Base-by-base conservation (phyloP, 2,113 vertebrate genomes). In the Tapirus terrestris region DNA sequence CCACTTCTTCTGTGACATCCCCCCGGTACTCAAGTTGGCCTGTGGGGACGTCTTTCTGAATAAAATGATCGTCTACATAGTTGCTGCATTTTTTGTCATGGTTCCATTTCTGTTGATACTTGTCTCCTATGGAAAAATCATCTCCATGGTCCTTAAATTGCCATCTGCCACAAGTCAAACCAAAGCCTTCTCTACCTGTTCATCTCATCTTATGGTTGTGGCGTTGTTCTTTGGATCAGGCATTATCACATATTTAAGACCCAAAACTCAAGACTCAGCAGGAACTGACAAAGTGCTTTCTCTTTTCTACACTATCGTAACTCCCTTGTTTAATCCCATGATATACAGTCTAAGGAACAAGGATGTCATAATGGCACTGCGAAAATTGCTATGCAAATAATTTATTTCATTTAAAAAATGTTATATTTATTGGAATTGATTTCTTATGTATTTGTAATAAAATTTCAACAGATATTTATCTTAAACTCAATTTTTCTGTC, bases 151-250 rank as follows among this genome's bases (percentile, higher is more conserved):
- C 4, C 29, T 97, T 3, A 96, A 96, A 23, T 27, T 98, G 8
- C 39, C 82, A 5, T 96, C 94, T 39, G 31, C 72, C 23, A 82
- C 91, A 27, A 58, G 94, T 60, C 45, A 36, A 11, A 4, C 21
- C 29, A 98, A 95, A 68, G 87, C 96, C 16, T 97, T 97, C 73
- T 97, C 96, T 1, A 97, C 95, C 12, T 98, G 97, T 25, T 96
- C 91, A 25, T 96, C 90, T 16, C 98, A 97, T 70, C 82, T 98
- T 23, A 65, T 43, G 0, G 90, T 96, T 4, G 97, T 97, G 6
- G 27, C 39, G 0, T 65, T 98, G 58, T 97, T 98, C 53, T 98
- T 70, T 88, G 97, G 92, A 23, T 95, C 97, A 25, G 94, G 4
- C 9, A 94, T 92, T 12, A 72, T 97, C 25, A 89, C 96, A 1